These are phyloP conservation scores for Pteropus rufus DNA, from an alignment of 2,797 vertebrate species.

Conservation along the genomic window DNA sequence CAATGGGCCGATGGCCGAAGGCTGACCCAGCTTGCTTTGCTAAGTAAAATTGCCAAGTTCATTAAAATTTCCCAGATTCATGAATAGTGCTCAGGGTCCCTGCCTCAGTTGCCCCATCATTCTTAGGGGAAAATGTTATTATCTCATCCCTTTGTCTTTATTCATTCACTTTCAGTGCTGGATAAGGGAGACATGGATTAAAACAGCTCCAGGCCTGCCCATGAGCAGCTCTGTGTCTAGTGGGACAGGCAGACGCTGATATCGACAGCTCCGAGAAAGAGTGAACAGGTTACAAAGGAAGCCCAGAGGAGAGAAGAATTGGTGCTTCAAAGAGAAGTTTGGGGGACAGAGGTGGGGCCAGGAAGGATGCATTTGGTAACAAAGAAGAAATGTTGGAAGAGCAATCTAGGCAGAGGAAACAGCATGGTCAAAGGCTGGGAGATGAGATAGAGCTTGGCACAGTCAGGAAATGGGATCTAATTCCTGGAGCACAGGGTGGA, in stretches of 20 bases:
- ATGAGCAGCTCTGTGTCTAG: background rate
- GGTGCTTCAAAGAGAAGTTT: background rate
- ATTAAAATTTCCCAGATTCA: background rate
- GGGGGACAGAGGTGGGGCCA: background rate
- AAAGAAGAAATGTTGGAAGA: background rate
- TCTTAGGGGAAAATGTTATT: background rate
- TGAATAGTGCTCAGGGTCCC: background rate
- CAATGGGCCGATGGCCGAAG: background rate
- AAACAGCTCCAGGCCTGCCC: background rate
- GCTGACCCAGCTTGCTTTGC: background rate
- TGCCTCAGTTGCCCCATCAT: background rate
- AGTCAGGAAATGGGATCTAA: background rate
- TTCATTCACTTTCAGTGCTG: background rate
- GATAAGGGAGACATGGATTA: background rate
- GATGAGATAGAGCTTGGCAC: background rate
- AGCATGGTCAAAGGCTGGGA: background rate
- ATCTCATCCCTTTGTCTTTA: background rate
- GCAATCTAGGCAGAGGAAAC: background rate
- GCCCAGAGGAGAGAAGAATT: background rate
- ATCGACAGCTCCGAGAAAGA: background rate
- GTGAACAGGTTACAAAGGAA: background rate
- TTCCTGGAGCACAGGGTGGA: background rate
- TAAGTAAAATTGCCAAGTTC: background rate
- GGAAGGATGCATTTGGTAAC: background rate
- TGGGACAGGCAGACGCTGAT: background rate